Evolutionary conservation across 2,797 vertebrate genomes (phyloP).

Genomic region (Podarcis lilfordi): DNA sequence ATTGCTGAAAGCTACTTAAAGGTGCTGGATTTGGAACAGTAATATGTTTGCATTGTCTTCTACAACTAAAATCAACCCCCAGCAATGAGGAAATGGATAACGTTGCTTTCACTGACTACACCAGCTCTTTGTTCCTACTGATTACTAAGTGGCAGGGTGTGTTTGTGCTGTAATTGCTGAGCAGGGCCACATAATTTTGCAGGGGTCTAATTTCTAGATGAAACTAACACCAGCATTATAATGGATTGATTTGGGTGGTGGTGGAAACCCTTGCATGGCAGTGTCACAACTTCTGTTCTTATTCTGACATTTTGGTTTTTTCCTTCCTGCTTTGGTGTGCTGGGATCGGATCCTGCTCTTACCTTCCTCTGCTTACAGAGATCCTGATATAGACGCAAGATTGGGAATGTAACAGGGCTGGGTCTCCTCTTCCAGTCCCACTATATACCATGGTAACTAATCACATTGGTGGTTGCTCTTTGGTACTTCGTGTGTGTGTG

Average conservation of each 20-base stretch:
- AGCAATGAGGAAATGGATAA: slow-evolving; percentile 36
- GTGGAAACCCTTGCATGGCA: slow-evolving; percentile 69
- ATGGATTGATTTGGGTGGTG: slow-evolving; percentile 41
- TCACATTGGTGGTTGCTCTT: slow-evolving; percentile 70
- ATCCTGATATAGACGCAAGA: slow-evolving; percentile 78
- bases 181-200: fast-evolving
- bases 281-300: slow-evolving; percentile 56
- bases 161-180: slow-evolving; percentile 27
- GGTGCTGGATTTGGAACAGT: slow-evolving; percentile 47
- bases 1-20: slow-evolving; percentile 7
- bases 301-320: slow-evolving; percentile 64
- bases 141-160: slow-evolving; percentile 31
- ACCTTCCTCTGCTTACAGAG: slow-evolving; percentile 77
- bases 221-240: slow-evolving; percentile 63
- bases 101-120: slow-evolving; percentile 58
- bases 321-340: slow-evolving; percentile 69
- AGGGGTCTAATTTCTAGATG: slow-evolving; percentile 41
- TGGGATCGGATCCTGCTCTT: slow-evolving; percentile 77
- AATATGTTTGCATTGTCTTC: slow-evolving; percentile 41
- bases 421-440: slow-evolving; percentile 76
- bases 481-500: slow-evolving; percentile 57
- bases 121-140: slow-evolving; percentile 49
- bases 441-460: slow-evolving; percentile 83
- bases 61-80: not conserved
- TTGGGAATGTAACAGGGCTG: slow-evolving; percentile 75